Percentiles rank a stretch among this genome's conserved stretches.
Conservation (phyloP, 2,113 vertebrate genomes). For the Sapayoa aenigma region DNA sequence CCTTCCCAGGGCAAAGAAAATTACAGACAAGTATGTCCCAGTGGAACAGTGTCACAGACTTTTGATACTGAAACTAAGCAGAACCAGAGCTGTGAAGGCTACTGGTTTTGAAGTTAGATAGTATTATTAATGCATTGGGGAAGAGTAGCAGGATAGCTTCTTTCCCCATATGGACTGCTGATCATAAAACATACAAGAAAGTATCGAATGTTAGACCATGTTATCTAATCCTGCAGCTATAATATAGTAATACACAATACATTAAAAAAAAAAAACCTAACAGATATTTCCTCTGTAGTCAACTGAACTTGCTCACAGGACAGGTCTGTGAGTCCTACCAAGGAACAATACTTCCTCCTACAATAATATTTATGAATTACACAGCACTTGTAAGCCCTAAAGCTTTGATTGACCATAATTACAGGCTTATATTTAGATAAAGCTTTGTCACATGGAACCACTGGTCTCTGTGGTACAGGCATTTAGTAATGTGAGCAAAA, state of each 20-base stretch:
- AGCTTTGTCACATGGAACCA: neutral
- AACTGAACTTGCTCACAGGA: neutral
- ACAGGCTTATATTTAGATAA: neutral
- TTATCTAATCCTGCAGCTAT: neutral
- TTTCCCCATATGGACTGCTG: neutral
- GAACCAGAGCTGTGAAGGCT: neutral
- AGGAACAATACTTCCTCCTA: neutral
- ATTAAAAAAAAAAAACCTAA: neutral
- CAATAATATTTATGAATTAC: neutral
- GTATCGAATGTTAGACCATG: neutral
- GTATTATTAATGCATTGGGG: neutral
- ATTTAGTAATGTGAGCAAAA: neutral
- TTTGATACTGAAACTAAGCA: neutral
- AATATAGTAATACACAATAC: rapidly evolving
- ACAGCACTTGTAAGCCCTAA: neutral
- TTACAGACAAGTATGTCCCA: neutral
- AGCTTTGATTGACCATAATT: neutral
- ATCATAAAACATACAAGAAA: too few relatives aligned
- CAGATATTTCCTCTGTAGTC: neutral
- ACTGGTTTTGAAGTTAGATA: neutral
- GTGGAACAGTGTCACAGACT: neutral
- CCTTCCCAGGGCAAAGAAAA: neutral
- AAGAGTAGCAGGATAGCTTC: neutral
- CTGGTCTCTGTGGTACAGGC: neutral
- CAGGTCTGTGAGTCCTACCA: neutral